Conservation (phyloP, 2,888 invertebrate species). For the Anaspis maculata region DNA sequence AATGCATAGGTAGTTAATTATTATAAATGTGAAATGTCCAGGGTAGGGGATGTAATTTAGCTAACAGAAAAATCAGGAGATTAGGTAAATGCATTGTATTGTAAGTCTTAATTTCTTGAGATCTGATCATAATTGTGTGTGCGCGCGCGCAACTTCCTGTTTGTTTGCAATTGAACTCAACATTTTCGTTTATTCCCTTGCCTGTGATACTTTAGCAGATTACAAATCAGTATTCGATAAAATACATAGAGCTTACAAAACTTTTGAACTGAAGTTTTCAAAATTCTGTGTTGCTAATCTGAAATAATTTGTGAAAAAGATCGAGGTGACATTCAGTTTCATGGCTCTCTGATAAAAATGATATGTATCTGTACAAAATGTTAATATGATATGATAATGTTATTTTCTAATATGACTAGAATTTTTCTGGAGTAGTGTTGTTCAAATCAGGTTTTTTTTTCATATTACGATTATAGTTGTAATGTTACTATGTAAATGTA, state of each 20-base stretch:
- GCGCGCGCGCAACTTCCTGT: too few species aligned
- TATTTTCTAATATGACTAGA: constrained; percentile 21
- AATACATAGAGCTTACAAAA: constrained; percentile 9
- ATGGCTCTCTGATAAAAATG: constrained; percentile 14
- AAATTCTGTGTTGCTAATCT: too few species aligned
- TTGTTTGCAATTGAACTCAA: constrained; percentile 1
- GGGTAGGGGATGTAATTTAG: constrained; percentile 34
- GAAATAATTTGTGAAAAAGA: too few species aligned
- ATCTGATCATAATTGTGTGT: too few species aligned
- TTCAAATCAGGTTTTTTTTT: constrained; percentile 24
- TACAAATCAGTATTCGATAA: constrained; percentile 34
- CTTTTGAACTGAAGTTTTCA: too few species aligned
- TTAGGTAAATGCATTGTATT: constrained; percentile 23
- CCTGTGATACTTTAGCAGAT: constrained; percentile 34
- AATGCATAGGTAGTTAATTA: constrained; percentile 24
- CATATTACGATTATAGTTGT: constrained; percentile 29
- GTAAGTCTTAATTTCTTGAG: constrained; percentile 8
- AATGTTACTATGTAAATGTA: constrained; percentile 32
- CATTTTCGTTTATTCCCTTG: constrained; percentile 25
- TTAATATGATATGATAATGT: constrained; percentile 18
- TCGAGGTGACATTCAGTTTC: too few species aligned
- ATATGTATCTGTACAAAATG: constrained; percentile 19
- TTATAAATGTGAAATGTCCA: constrained; percentile 36
- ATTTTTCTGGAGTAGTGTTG: constrained; percentile 17
- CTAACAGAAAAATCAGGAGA: too few species aligned